phyloP scores from a whole-genome alignment of 2,888 invertebrate genomes.

The Stratiomys singularior region DNA sequence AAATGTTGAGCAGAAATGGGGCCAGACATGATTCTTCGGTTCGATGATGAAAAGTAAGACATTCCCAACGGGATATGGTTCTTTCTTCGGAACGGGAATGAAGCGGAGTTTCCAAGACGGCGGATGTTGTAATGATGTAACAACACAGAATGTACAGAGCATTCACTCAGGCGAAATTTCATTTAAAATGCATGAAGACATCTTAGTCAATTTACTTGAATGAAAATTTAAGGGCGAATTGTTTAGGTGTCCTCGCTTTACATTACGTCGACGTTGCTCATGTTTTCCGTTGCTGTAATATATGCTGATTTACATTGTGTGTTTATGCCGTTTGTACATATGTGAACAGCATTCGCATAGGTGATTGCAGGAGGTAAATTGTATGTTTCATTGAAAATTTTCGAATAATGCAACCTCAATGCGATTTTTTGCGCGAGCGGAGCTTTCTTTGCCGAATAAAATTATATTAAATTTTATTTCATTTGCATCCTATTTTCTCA shows the following conservation, averaged over 20 bases:
- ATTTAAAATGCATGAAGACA: conserved; percentile 53
- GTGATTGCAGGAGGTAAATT: no score
- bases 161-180: conserved; percentile 50
- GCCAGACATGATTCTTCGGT: conserved; percentile 27
- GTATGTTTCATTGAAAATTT: no score
- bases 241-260: neutral
- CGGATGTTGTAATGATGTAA: conserved; percentile 49
- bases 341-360: neutral
- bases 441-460: no score
- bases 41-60: conserved; percentile 48
- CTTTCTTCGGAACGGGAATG: conserved; percentile 31
- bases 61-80: conserved; percentile 47
- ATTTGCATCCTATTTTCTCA: no score
- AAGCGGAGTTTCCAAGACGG: neutral
- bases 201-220: conserved; percentile 52
- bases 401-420: no score
- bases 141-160: conserved; percentile 44
- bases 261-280: neutral
- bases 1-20: neutral
- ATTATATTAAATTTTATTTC: no score
- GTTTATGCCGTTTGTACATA: neutral
- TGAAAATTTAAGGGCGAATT: conserved; percentile 48
- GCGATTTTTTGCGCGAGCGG: no score
- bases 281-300: neutral
- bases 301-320: neutral